Evolutionary conservation across 2,113 vertebrate genomes (phyloP).

Genomic region (Atherinomorus stipes): DNA sequence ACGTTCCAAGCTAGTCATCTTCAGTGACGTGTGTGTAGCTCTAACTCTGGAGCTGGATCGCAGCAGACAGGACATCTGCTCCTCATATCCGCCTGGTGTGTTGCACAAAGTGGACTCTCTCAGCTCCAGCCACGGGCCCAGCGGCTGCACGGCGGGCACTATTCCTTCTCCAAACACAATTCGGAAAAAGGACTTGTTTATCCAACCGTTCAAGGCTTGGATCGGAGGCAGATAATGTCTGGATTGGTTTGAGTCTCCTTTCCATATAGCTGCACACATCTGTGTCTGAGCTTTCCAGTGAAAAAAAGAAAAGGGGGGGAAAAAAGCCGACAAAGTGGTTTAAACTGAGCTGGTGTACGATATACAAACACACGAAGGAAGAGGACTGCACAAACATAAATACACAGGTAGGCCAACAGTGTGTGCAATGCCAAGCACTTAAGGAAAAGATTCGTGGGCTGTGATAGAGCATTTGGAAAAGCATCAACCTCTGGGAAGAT

Average conservation of each 20-base stretch:
- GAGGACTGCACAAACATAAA: slow-evolving; percentile 50
- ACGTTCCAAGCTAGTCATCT: slow-evolving; percentile 55
- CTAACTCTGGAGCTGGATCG: slow-evolving; percentile 61
- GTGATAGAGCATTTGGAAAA: neutral
- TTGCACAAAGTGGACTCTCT: slow-evolving; percentile 79
- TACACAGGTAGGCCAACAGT: slow-evolving; percentile 39
- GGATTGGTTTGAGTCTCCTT: slow-evolving; percentile 64
- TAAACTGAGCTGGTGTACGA: slow-evolving; percentile 43
- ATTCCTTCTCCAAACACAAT: slow-evolving; percentile 78
- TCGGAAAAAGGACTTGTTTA: slow-evolving; percentile 79
- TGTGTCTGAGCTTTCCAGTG: slow-evolving; percentile 65
- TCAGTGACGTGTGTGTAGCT: slow-evolving; percentile 54
- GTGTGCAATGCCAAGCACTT: slow-evolving; percentile 34
- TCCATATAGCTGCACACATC: slow-evolving; percentile 62
- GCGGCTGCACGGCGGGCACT: slow-evolving; percentile 65
- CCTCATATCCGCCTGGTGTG: slow-evolving; percentile 78
- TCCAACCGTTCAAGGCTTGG: slow-evolving; percentile 69
- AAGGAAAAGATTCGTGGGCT: slow-evolving; percentile 50
- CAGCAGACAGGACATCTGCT: slow-evolving; percentile 81
- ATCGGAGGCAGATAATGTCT: slow-evolving; percentile 76
- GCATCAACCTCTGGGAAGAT: neutral
- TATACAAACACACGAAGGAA: slow-evolving; percentile 64
- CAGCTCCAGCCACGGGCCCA: slow-evolving; percentile 60
- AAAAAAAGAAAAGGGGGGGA: neutral
- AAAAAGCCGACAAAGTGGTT: slow-evolving; percentile 21